Evolutionary conservation across 2,797 vertebrate species (phyloP).

Genomic region (Gorsachius magnificus): DNA sequence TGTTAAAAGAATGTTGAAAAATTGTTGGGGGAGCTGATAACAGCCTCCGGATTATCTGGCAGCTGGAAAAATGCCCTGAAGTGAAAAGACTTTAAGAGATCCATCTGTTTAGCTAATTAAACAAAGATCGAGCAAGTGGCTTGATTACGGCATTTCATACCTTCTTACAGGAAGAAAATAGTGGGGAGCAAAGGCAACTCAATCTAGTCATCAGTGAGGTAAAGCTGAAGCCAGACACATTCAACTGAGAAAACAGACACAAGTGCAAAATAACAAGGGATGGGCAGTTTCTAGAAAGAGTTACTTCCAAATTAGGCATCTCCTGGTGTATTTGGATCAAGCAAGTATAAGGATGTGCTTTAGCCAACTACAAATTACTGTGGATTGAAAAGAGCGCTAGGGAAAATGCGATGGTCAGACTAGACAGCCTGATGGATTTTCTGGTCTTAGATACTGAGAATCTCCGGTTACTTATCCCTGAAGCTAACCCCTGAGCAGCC

Average conservation of each 20-base stretch:
- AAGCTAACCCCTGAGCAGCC: neutral
- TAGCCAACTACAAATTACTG: neutral
- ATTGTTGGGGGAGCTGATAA: neutral
- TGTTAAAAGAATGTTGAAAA: neutral
- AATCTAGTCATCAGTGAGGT: neutral
- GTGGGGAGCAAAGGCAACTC: neutral
- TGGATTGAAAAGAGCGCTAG: neutral
- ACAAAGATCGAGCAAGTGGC: neutral
- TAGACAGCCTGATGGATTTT: neutral
- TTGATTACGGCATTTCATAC: neutral
- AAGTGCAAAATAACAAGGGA: neutral
- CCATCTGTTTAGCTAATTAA: slow-evolving; percentile 33
- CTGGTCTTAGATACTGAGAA: neutral
- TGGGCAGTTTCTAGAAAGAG: neutral
- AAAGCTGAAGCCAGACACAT: neutral
- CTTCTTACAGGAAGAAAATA: neutral
- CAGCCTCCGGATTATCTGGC: neutral
- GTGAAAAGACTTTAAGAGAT: neutral
- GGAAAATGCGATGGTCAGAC: neutral
- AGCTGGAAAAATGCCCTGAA: slow-evolving; percentile 31
- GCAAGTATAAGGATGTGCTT: neutral
- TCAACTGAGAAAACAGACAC: neutral
- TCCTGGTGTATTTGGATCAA: neutral
- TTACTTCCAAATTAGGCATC: neutral
- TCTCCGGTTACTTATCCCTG: neutral